Evolutionary conservation across 1,140 invertebrate species (phyloP), one percentile per base, ranked within the genome.

Genomic region (Drosophila hydei): DNA sequence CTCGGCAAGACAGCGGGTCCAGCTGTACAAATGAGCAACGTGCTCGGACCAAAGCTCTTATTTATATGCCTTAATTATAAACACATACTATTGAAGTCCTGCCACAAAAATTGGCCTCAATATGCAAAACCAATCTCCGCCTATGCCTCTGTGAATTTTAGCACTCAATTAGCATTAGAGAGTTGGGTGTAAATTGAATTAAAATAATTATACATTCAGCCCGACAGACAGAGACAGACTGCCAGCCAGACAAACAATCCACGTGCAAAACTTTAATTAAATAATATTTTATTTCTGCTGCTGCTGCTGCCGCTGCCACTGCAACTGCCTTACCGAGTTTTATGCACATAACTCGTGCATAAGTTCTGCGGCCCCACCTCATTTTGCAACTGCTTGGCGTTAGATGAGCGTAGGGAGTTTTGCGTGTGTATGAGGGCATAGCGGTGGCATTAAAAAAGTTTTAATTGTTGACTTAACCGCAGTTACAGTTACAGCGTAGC

Each of bases 401-500:
- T 71, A 69, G 63, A 54, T 56, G 55, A 33, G 42, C 33, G 27
- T 6, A 36, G 38, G 12, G 72, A 33, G 40, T 14, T n/a, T 36
- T 48, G 30, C 42, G 38, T 61, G 45, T 27, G 64, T 12, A 14
- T 51, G 33, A 14, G 42, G n/a, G 33, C 18, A 21, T 23, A 19
- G 30, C 14, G 43, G 19, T 18, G 58, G 45, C 19, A 62, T 56
- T 52, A 78, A 79, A 85, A 85, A 87, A 87, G 81, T 87, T 87
- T 87, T 87, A 87, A 87, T 88, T 87, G 81, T 87, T 87, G 83
- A 87, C 81, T 87, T 87, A 87, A 87, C 81, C 81, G 81, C 81
- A 87, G 81, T 87, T 87, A 87, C 81, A 85, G 80, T 80, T 87
- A 87, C 81, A 42, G 42, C 59, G 36, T 14, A 25, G 64, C 52